Conservation (phyloP, 2,113 vertebrate genomes). For the Mystacornis crossleyi region DNA sequence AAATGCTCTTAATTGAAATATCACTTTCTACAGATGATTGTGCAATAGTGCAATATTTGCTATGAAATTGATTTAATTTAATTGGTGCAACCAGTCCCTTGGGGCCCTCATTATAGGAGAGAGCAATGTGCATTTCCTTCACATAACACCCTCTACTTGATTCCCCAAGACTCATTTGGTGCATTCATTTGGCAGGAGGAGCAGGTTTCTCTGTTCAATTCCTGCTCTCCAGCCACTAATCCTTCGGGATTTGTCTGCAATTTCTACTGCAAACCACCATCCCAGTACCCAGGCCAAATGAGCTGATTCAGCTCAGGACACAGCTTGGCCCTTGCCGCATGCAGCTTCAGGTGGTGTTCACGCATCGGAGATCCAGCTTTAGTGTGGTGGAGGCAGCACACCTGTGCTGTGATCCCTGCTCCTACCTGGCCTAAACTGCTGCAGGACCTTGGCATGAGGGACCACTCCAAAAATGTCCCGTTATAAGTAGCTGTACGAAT, state of each 20-base stretch:
- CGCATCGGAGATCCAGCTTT: neutral
- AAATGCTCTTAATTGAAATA: conserved; percentile 4
- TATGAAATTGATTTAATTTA: neutral
- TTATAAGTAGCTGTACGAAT: accelerated
- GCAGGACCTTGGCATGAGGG: neutral
- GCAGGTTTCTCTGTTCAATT: neutral
- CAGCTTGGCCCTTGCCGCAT: neutral
- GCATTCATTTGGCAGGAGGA: neutral
- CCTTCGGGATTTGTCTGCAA: neutral
- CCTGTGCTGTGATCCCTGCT: neutral
- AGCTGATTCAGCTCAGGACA: neutral
- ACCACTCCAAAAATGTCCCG: neutral
- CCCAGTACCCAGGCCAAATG: neutral
- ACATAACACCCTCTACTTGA: neutral
- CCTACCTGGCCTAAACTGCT: neutral
- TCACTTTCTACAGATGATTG: neutral
- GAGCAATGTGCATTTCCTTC: neutral
- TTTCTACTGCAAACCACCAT: neutral
- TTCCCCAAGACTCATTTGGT: neutral
- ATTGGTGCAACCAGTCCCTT: neutral
- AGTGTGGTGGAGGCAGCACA: neutral
- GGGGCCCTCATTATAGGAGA: neutral
- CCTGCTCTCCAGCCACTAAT: neutral
- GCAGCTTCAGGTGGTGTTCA: neutral
- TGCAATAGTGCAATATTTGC: neutral